Conservation (phyloP, 35 echinoderm and acorn worm species). For the Patiria miniata region DNA sequence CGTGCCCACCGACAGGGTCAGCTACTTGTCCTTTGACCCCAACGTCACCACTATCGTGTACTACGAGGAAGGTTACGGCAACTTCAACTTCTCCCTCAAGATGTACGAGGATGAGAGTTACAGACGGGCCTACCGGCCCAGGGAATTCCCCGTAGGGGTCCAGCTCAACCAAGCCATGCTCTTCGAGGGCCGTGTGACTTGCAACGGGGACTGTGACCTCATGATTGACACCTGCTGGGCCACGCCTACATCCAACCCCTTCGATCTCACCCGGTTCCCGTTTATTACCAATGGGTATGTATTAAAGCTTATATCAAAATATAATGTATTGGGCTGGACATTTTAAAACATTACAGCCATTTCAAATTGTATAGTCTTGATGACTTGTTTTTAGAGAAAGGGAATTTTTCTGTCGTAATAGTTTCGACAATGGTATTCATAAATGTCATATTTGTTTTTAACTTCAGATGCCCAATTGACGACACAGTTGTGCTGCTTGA, state of each 20-base stretch:
- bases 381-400: too few relatives aligned
- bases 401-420: background rate
- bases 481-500: slow-evolving; percentile 16
- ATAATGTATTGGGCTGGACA: too few relatives aligned
- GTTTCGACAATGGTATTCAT: background rate
- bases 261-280: slow-evolving; percentile 3
- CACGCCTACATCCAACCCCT: slow-evolving; percentile 31
- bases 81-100: slow-evolving; percentile 37
- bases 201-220: slow-evolving; percentile 8
- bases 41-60: slow-evolving; percentile 40
- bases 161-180: slow-evolving; percentile 18
- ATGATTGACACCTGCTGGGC: slow-evolving; percentile 25
- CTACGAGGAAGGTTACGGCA: slow-evolving; percentile 36
- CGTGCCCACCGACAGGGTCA: background rate
- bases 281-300: slow-evolving; percentile 43
- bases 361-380: too few relatives aligned
- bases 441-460: background rate
- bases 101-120: slow-evolving; percentile 30
- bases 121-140: background rate
- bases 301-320: too few relatives aligned
- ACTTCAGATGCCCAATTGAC: slow-evolving; percentile 29
- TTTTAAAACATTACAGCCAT: too few relatives aligned
- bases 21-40: slow-evolving; percentile 31
- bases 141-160: slow-evolving; percentile 34
- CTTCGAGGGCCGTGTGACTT: slow-evolving; percentile 16